Evolutionary conservation across 2,888 invertebrate species (phyloP).

Genomic region (Boloria selene): DNA sequence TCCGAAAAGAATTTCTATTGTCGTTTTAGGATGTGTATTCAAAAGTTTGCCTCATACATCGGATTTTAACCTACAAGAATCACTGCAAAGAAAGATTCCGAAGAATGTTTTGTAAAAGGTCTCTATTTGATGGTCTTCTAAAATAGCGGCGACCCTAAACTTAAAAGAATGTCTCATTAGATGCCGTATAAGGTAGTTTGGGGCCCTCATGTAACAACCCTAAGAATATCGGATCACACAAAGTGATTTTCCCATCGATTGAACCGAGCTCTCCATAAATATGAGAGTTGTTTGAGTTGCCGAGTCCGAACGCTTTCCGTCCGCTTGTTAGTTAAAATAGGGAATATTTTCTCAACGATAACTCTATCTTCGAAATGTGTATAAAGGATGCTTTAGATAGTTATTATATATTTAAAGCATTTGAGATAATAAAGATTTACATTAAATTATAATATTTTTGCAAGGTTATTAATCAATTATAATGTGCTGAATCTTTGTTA

Average conservation of each 20-base stretch:
- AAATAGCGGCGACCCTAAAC: constrained; percentile 36
- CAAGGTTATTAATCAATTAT: too few relatives aligned
- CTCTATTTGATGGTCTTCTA: constrained; percentile 35
- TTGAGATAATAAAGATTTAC: too few relatives aligned
- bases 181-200: constrained; percentile 30
- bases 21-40: constrained; percentile 31
- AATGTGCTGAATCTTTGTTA: too few relatives aligned
- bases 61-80: constrained; percentile 32
- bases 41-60: constrained; percentile 34
- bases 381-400: neutral
- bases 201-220: constrained; percentile 26
- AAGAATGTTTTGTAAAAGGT: constrained; percentile 34
- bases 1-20: constrained; percentile 34
- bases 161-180: constrained; percentile 40
- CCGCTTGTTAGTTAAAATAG: constrained; percentile 16
- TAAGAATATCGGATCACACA: constrained; percentile 47
- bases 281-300: constrained; percentile 55
- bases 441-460: too few relatives aligned
- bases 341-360: constrained; percentile 3
- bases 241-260: constrained; percentile 65
- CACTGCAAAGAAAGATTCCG: constrained; percentile 25
- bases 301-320: constrained; percentile 8
- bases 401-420: too few relatives aligned
- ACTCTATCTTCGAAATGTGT: neutral
- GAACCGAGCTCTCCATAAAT: constrained; percentile 55